Evolutionary conservation across 1,140 invertebrate genomes (phyloP).

Genomic region (Drosophila burlai): DNA sequence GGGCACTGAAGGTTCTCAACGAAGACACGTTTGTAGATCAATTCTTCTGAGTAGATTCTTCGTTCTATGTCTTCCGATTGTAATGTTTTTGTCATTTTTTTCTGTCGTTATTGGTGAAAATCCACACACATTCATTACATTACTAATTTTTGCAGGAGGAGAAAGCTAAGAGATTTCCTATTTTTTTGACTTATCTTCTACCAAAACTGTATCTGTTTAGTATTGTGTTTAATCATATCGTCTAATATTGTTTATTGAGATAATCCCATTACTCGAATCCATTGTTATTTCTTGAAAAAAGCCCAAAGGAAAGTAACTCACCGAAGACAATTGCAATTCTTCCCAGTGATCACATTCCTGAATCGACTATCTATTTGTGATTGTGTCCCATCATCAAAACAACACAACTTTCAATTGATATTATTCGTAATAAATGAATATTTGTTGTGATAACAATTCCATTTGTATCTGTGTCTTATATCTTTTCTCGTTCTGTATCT

Average conservation of each 20-base stretch:
- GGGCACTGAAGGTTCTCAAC: slow-evolving; percentile 61
- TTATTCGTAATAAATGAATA: slow-evolving; percentile 9
- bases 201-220: not conserved
- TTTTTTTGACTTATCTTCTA: slow-evolving; percentile 6
- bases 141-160: not conserved
- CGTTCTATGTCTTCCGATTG: slow-evolving; percentile 19
- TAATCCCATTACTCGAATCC: not conserved
- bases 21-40: slow-evolving; percentile 77
- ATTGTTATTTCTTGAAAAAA: not conserved
- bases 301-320: not conserved
- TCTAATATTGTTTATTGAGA: not conserved
- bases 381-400: slow-evolving; percentile 16
- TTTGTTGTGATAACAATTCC: slow-evolving; percentile 28
- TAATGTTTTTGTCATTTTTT: not conserved
- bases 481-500: slow-evolving; percentile 18
- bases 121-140: not conserved
- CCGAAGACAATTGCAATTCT: slow-evolving; percentile 12
- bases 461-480: slow-evolving; percentile 30
- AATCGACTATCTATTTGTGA: slow-evolving; percentile 1
- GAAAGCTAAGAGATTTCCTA: not conserved
- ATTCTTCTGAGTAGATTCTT: slow-evolving; percentile 14
- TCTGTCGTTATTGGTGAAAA: not conserved
- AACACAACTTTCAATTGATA: slow-evolving; percentile 11
- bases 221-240: slow-evolving; percentile 2
- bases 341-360: slow-evolving; percentile 3